Conservation (phyloP, 2,797 vertebrate species). For the Arctocebus calabarensis region DNA sequence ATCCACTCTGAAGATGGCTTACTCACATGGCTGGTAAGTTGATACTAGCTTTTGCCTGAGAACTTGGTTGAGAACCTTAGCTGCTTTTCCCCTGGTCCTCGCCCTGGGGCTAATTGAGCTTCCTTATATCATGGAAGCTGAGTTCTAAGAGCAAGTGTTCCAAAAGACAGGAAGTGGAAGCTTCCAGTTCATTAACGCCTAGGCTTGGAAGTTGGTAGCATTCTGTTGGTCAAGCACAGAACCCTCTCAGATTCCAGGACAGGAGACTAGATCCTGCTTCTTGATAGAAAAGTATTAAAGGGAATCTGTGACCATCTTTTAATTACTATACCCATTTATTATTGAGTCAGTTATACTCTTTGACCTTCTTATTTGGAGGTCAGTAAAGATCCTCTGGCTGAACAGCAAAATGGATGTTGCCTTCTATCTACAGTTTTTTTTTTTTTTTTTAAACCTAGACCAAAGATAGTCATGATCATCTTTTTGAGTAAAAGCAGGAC, state of each 20-base stretch:
- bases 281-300: not conserved
- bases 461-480: not conserved
- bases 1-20: not conserved
- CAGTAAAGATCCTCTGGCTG: not conserved
- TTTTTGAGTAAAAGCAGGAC: constrained; percentile 45
- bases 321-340: not conserved
- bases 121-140: not conserved
- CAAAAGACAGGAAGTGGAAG: not conserved
- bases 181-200: not conserved
- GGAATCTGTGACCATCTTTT: not conserved
- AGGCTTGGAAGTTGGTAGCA: not conserved
- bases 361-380: not conserved
- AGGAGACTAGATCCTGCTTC: not conserved
- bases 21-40: not conserved
- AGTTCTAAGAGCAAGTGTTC: not conserved
- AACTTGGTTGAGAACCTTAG: not conserved
- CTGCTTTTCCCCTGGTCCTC: not conserved
- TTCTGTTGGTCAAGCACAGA: not conserved
- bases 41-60: not conserved
- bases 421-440: not conserved
- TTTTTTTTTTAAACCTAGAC: not conserved
- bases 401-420: not conserved
- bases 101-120: not conserved
- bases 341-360: not conserved
- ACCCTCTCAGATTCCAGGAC: not conserved